Percentiles rank a stretch among this genome's conserved stretches.
phyloP scores from a whole-genome alignment of 2,113 vertebrate genomes.

The Hemichromis elongatus region DNA sequence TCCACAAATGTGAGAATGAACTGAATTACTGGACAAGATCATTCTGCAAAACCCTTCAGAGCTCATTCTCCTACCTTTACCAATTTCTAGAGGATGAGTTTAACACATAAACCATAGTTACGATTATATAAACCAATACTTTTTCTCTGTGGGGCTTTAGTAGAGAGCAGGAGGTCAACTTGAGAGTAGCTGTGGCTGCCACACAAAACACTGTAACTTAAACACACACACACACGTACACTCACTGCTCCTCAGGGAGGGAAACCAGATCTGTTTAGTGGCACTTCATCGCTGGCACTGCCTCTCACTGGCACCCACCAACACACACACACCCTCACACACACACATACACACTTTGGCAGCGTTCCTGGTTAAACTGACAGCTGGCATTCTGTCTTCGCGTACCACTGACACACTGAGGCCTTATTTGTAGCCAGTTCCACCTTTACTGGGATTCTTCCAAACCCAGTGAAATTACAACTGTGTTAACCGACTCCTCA shows the following conservation, averaged over 20 bases:
- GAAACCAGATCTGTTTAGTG: slow-evolving; percentile 52
- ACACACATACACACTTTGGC: slow-evolving; percentile 29
- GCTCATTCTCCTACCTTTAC: not conserved
- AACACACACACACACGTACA: not conserved
- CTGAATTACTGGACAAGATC: not conserved
- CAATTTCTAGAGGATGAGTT: not conserved
- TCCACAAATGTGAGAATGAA: not conserved
- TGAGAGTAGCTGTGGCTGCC: not conserved
- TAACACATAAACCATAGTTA: not conserved
- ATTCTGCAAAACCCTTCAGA: too few relatives aligned
- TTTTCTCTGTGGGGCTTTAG: not conserved
- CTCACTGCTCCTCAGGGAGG: not conserved
- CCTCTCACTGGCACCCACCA: slow-evolving; percentile 34
- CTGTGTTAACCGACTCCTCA: slow-evolving; percentile 60
- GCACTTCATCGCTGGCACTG: slow-evolving; percentile 44
- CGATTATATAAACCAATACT: not conserved
- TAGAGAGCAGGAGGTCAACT: not conserved
- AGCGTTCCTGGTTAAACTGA: slow-evolving; percentile 49
- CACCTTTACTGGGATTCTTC: slow-evolving; percentile 50
- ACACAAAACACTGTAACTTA: not conserved
- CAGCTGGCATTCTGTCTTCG: slow-evolving; percentile 55
- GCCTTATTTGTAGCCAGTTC: slow-evolving; percentile 25
- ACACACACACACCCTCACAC: not conserved
- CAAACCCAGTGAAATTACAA: slow-evolving; percentile 30
- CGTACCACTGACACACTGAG: slow-evolving; percentile 39